A percentile compares a stretch with the other conserved stretches of the same genome.
Conservation (phyloP, 2,113 vertebrate genomes). For the Phainopepla nitens region DNA sequence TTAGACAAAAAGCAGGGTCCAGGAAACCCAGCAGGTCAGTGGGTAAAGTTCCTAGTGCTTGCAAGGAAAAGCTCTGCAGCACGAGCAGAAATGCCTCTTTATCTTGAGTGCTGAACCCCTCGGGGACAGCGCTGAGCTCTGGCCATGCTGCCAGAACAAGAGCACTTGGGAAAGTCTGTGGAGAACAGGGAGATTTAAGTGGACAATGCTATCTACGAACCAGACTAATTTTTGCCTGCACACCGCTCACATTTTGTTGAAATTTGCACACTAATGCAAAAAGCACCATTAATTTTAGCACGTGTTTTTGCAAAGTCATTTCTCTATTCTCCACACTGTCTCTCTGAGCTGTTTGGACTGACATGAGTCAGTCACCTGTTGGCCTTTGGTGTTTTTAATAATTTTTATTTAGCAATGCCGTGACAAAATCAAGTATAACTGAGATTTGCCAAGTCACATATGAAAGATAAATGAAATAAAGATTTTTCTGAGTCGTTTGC, state of each 20-base stretch:
- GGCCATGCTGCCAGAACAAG: not conserved
- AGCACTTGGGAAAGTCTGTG: not conserved
- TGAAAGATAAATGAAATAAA: not conserved
- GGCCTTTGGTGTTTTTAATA: not conserved
- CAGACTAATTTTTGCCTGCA: not conserved
- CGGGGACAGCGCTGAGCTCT: not conserved
- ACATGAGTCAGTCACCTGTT: not conserved
- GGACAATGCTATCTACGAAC: not conserved
- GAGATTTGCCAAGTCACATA: not conserved
- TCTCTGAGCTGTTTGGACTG: not conserved
- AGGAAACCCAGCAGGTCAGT: not conserved
- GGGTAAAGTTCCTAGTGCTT: not conserved
- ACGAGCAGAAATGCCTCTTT: not conserved
- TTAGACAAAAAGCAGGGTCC: not conserved
- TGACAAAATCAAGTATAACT: not conserved
- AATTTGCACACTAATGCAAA: not conserved
- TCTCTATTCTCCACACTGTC: accelerated
- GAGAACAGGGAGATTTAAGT: not conserved
- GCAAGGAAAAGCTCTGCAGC: not conserved
- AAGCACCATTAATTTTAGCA: not conserved
- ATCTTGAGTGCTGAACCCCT: not conserved
- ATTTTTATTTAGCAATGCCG: not conserved
- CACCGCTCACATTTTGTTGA: not conserved
- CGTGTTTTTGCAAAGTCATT: not conserved
- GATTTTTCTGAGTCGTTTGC: not conserved